Evolutionary conservation across 2,797 vertebrate genomes (phyloP), one percentile per base, ranked within the genome.

Genomic region (Alca torda): DNA sequence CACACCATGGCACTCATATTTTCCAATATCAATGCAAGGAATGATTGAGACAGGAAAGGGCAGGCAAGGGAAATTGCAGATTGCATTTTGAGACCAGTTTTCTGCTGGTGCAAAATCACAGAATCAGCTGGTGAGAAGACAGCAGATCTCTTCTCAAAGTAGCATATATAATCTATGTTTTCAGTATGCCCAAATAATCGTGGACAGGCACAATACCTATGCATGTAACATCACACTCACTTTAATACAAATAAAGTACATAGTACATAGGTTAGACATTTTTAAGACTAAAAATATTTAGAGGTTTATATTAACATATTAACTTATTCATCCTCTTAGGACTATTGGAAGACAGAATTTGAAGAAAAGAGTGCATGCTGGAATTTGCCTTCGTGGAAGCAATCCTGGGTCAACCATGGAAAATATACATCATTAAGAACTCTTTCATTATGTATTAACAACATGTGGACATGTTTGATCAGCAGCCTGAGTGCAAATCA

Each of bases 401-500:
- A 89, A 80, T 78, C 64, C 70, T 87, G 53, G 21, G 76, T 91
- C 75, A 78, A 20, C 68, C 59, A 39, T 9, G 21, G 68, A 84
- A 91, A 91, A 88, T 35, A 85, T 25, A 45, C 53, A 76, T 75
- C 68, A 64, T 93, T 95, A 95, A 95, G 64, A 95, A 79, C 28
- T 73, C 61, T 90, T 81, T 93, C 45, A 7, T 87, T 91, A 81
- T 84, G 31, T 89, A 79, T 96, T 95, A 96, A 89, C 63, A 83
- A 39, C 65, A 63, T 56, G 63, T 85, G 80, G 68, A 81, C 87
- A 87, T 74, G 65, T 95, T 95, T 96, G 72, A 95, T 93, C 86
- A 84, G 35, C 39, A 86, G 46, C 37, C 78, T 90, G 72, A 89
- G 63, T 63, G 63, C 70, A 93, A 92, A 89, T 88, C 57, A 65